phyloP scores from a whole-genome alignment of 2,797 vertebrate species.

The Myotis planiceps region DNA sequence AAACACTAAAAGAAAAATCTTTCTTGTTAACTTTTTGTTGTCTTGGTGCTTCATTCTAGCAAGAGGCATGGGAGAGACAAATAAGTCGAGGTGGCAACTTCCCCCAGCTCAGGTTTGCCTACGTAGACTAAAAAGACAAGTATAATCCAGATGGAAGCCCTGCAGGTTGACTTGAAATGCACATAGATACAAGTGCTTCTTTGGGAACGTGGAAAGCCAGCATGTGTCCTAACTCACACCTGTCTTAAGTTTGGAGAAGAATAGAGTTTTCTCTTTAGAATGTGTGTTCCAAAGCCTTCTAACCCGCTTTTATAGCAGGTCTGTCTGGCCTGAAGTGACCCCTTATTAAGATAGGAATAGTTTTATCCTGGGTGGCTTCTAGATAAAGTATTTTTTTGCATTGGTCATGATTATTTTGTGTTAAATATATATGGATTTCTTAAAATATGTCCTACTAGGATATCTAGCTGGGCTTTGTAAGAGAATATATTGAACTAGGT shows the following conservation, averaged over 20 bases:
- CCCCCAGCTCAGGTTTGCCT: neutral
- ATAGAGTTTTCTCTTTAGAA: conserved; percentile 10
- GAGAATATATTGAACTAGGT: conserved; percentile 22
- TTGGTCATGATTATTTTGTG: conserved; percentile 17
- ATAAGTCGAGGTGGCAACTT: neutral
- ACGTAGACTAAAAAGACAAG: neutral
- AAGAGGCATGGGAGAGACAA: neutral
- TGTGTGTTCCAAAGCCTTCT: neutral
- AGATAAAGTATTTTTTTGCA: neutral
- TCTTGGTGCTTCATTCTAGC: neutral
- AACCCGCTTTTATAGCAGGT: neutral
- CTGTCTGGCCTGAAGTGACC: neutral
- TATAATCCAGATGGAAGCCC: neutral
- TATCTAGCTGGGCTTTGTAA: neutral
- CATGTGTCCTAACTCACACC: neutral
- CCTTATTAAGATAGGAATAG: neutral
- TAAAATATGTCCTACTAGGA: neutral
- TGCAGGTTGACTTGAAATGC: neutral
- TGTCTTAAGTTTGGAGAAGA: neutral
- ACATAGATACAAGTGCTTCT: neutral
- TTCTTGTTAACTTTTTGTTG: neutral
- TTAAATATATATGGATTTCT: conserved; percentile 12
- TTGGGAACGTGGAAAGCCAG: neutral
- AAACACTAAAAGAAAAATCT: neutral
- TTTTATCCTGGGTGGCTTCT: neutral